Evolutionary conservation across 1,140 invertebrate species (phyloP).

Genomic region (Dolichoris vasculosae): DNA sequence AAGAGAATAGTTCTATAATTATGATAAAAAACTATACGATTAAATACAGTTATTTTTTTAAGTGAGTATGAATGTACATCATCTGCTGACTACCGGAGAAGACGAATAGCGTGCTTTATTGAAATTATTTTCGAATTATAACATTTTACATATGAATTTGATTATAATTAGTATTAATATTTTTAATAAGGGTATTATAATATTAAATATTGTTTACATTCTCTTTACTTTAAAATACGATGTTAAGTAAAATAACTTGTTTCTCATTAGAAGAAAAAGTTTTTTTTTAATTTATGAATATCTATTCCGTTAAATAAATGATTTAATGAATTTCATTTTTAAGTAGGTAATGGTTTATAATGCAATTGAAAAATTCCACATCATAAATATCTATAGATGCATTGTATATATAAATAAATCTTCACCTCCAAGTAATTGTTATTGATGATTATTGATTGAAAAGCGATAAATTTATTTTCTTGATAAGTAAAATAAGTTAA

Average conservation of each 20-base stretch:
- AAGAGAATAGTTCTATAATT: no score
- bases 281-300: neutral
- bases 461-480: no score
- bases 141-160: no score
- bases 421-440: no score
- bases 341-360: neutral
- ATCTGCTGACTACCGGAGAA: no score
- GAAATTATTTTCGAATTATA: no score
- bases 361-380: neutral
- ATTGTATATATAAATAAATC: neutral
- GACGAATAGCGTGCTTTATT: no score
- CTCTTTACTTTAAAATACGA: neutral
- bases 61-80: no score
- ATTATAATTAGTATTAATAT: neutral
- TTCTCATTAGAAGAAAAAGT: neutral
- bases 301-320: neutral
- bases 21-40: no score
- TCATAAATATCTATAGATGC: neutral
- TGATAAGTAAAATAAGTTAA: no score
- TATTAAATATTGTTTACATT: neutral
- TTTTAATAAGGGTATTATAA: neutral
- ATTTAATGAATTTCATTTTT: conserved; percentile 9
- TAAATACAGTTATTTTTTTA: no score
- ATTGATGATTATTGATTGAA: no score
- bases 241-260: neutral